Conservation (phyloP, 2,888 invertebrate genomes). For the Andrena chrysosceles region DNA sequence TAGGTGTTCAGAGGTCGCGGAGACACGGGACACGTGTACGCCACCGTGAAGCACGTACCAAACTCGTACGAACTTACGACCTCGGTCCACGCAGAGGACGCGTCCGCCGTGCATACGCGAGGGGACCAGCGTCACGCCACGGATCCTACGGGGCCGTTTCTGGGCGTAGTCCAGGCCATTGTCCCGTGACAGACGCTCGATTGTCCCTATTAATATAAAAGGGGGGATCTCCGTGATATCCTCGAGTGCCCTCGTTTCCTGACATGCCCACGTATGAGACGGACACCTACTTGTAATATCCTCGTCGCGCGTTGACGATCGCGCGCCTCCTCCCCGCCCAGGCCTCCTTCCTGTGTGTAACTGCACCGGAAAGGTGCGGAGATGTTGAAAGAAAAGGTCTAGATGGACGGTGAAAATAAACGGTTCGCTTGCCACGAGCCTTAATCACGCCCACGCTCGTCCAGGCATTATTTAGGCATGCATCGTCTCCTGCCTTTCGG, state of each 20-base stretch:
- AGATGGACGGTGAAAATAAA: slow-evolving; percentile 63
- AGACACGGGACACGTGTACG: slow-evolving; percentile 56
- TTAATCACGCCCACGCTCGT: slow-evolving; percentile 63
- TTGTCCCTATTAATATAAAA: slow-evolving; percentile 80
- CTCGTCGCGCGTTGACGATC: slow-evolving; percentile 63
- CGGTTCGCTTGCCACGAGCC: slow-evolving; percentile 65
- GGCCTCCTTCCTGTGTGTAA: slow-evolving; percentile 65
- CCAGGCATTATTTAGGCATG: slow-evolving; percentile 32
- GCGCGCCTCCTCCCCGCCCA: slow-evolving; percentile 67
- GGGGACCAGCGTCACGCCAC: slow-evolving; percentile 35
- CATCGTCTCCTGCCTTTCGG: not conserved
- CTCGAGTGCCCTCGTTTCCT: slow-evolving; percentile 82
- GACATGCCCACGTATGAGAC: slow-evolving; percentile 79
- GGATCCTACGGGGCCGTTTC: slow-evolving; percentile 60
- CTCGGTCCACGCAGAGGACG: slow-evolving; percentile 20
- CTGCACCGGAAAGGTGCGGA: slow-evolving; percentile 73
- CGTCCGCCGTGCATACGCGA: not conserved
- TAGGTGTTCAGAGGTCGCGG: slow-evolving; percentile 57
- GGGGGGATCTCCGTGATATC: slow-evolving; percentile 74
- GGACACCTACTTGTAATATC: slow-evolving; percentile 65
- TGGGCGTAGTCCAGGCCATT: slow-evolving; percentile 77
- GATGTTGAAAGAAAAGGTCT: slow-evolving; percentile 60
- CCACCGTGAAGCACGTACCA: slow-evolving; percentile 57
- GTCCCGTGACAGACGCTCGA: slow-evolving; percentile 79
- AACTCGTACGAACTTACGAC: slow-evolving; percentile 52